Evolutionary conservation across 2,888 invertebrate genomes (phyloP), one percentile per base, ranked within the genome.

Genomic region (Drosophila pullipes): DNA sequence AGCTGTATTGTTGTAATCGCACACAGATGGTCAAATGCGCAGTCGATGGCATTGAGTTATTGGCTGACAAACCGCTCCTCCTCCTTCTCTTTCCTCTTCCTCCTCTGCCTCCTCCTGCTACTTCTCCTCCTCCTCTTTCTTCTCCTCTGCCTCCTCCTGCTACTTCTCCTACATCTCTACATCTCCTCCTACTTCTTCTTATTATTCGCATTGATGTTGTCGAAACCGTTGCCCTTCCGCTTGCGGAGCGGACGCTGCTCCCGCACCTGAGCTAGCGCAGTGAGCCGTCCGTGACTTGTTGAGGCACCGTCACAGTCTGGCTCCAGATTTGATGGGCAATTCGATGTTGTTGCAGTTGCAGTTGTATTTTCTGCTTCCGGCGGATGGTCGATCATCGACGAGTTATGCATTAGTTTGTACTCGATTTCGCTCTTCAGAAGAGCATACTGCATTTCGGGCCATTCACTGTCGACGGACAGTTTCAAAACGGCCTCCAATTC

Each of bases 301-400:
- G 79, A 74, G 0, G 89, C 86, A 61, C 83, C 86, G 4, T 85
- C 81, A 33, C 67, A 78, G 0, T 58, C 41, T 1, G 54, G 59
- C 1, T 62, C 62, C 10, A 49, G 0, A 22, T 54, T 25, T 41
- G 39, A n/a, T 39, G 10, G 10, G 0, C 41, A 10, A 41, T n/a
- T n/a, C 41, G 41, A 41, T 41, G 4, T n/a, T n/a, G 41, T 41
- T 41, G n/a, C n/a, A 33, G 11, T 39, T 39, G n/a, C 4, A 9
- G 41, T n/a, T n/a, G 41, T 10, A 35, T 2, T 35, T 41, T 10
- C 30, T 16, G 57, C 18, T 4, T 49, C 13, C 10, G 62, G 49
- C 10, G 49, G 54, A 10, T 58, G 52, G 3, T 44, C 65, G 55
- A 90, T 85, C 91, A 92, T 91, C 0, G 91, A 91, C 0, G 92